Conservation (phyloP, 2,888 invertebrate species). For the Macrophya alboannulata region DNA sequence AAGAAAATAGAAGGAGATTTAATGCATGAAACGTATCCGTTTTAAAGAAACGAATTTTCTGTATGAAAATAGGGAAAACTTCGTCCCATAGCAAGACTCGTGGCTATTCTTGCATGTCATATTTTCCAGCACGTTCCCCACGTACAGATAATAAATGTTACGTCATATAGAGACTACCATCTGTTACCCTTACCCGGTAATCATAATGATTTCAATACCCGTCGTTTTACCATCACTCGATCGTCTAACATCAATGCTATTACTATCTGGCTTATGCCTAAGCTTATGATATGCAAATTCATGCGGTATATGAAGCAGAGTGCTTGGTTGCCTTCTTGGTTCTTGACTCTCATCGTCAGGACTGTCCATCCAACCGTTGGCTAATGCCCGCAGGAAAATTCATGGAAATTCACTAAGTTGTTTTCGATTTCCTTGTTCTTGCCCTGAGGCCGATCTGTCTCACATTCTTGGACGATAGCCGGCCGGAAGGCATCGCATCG, state of each 20-base stretch:
- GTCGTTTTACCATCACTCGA: constrained; percentile 36
- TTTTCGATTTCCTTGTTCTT: constrained; percentile 6
- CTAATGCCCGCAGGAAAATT: constrained; percentile 29
- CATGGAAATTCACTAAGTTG: constrained; percentile 50
- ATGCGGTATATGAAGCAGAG: neutral
- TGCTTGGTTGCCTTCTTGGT: neutral
- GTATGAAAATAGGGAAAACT: too few relatives aligned
- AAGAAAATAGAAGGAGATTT: too few relatives aligned
- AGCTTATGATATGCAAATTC: constrained; percentile 43
- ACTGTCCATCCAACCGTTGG: neutral
- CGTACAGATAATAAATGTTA: constrained; percentile 8
- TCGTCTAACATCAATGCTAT: constrained; percentile 41
- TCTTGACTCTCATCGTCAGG: constrained; percentile 7
- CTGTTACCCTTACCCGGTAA: constrained; percentile 60
- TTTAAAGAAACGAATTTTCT: too few relatives aligned
- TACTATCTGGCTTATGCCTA: constrained; percentile 17
- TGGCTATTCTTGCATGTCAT: neutral
- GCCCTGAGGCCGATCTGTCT: neutral
- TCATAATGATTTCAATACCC: constrained; percentile 62
- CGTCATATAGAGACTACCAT: constrained; percentile 39
- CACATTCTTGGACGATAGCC: constrained; percentile 22
- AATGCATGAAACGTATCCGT: too few relatives aligned
- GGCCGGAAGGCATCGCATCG: neutral
- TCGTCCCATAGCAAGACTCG: neutral
- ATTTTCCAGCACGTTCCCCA: neutral